Percentiles rank a stretch among this genome's conserved stretches.
Conservation (phyloP, 1,140 invertebrate species). For the honey bee (Apis mellifera) region Amel_HAv3.1 CM009942.2:7670501-7671000, state of each 20-base stretch:
- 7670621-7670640: background rate
- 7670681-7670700: background rate
- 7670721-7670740: too few relatives aligned
- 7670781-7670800: background rate
- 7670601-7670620: background rate
- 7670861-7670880: too few relatives aligned
- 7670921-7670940: conserved; percentile 8
- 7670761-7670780: background rate
- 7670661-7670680: background rate
- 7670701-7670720: background rate
- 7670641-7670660: background rate
- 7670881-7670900: background rate
- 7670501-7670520: conserved; percentile 49
- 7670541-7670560: conserved; percentile 47
- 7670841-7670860: background rate
- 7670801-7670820: background rate
- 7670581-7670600: conserved; percentile 42
- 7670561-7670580: conserved; percentile 49
- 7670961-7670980: conserved; percentile 11
- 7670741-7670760: background rate
- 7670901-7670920: background rate
- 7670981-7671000: conserved; percentile 36
- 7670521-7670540: conserved; percentile 41
- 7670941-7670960: conserved; percentile 45
- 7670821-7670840: background rate